These are phyloP conservation scores for Meleagris gallopavo DNA, from an alignment of 2,113 vertebrate species.

Conservation along the genomic window DNA sequence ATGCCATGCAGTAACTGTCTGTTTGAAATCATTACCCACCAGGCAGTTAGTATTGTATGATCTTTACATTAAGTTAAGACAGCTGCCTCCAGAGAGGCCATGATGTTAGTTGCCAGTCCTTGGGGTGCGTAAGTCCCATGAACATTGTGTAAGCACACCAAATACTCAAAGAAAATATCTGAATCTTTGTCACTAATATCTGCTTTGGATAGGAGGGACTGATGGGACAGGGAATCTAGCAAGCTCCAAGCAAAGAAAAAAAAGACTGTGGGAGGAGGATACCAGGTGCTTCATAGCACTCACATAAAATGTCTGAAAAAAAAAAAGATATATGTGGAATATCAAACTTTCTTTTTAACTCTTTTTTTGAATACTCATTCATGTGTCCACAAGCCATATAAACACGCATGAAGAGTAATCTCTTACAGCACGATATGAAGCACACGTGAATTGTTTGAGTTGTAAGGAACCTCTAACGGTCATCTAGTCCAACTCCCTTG, in stretches of 20 bases:
- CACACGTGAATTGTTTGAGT: neutral
- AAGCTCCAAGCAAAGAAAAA: neutral
- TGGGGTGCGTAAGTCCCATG: neutral
- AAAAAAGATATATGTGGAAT: neutral
- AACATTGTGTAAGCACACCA: neutral
- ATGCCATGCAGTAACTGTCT: neutral
- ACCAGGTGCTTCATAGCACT: neutral
- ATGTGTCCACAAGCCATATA: accelerated
- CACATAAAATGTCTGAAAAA: neutral
- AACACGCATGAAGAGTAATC: neutral
- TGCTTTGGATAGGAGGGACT: neutral
- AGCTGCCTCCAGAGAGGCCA: neutral
- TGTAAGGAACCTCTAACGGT: no score
- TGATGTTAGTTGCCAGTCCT: neutral
- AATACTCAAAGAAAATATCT: neutral
- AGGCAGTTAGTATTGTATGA: neutral
- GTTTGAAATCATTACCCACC: neutral
- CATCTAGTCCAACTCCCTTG: no score
- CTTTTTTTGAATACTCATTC: neutral
- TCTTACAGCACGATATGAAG: neutral
- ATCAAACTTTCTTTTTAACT: neutral
- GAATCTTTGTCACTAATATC: neutral
- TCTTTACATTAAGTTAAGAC: neutral
- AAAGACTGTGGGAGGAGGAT: neutral
- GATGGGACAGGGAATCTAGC: neutral